Conservation (phyloP, 92 coral and sea anemone genomes). For the Anthopleura xanthogrammica region DNA sequence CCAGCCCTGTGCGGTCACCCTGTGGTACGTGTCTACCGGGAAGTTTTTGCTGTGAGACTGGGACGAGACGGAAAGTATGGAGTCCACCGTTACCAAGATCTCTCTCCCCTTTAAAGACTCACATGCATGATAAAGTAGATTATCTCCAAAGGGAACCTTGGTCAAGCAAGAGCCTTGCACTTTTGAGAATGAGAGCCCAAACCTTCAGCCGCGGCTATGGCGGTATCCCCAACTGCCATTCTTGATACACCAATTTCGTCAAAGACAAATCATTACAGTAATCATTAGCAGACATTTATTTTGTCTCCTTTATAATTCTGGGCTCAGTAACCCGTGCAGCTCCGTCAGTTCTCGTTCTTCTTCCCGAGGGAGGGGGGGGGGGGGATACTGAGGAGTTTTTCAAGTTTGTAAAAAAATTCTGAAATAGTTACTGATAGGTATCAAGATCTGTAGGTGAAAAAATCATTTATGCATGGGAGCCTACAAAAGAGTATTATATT, state of each 20-base stretch:
- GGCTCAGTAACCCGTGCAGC: not conserved
- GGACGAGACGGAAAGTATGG: constrained; percentile 48
- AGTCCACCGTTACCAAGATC: constrained; percentile 48
- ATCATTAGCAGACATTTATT: not conserved
- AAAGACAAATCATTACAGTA: not conserved
- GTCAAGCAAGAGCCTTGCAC: constrained; percentile 79
- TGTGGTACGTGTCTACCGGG: constrained; percentile 77
- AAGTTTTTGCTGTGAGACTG: constrained; percentile 58
- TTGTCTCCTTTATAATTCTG: not conserved
- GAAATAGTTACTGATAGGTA: not conserved
- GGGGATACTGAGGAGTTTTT: not conserved
- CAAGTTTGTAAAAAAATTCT: not conserved
- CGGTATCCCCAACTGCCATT: constrained; percentile 13
- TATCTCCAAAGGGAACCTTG: constrained; percentile 47
- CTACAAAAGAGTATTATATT: not conserved
- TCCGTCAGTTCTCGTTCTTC: not conserved
- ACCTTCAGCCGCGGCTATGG: constrained; percentile 26
- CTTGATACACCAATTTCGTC: not conserved
- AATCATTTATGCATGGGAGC: not conserved
- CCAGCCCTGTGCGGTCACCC: constrained; percentile 58
- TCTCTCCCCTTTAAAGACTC: constrained; percentile 52
- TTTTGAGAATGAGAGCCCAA: constrained; percentile 78
- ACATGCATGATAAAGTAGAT: constrained; percentile 54
- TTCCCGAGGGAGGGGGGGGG: not conserved
- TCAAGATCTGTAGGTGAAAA: not conserved